Conservation (phyloP, 92 coral and sea anemone genomes). For the Phenganax stokvisi region DNA sequence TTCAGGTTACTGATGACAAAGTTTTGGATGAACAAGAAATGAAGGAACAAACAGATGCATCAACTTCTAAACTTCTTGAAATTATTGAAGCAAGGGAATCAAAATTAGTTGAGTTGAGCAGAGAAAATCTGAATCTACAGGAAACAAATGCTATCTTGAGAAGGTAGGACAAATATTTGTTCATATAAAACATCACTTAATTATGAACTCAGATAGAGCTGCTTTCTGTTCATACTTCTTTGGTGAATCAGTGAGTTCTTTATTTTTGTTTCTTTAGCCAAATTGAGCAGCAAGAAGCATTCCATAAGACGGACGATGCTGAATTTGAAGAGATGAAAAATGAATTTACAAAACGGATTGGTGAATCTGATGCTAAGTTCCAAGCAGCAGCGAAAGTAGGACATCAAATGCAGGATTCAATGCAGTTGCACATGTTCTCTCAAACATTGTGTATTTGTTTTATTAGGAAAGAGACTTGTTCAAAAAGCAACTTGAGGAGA, state of each 20-base stretch:
- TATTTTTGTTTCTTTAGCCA: slow-evolving; percentile 53
- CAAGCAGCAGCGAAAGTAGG: slow-evolving; percentile 75
- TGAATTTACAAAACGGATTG: slow-evolving; percentile 78
- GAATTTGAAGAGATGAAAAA: slow-evolving; percentile 76
- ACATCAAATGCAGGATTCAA: neutral
- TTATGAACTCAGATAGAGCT: too few species aligned
- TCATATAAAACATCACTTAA: too few species aligned
- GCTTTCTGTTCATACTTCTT: neutral
- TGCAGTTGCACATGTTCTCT: neutral
- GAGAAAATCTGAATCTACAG: slow-evolving; percentile 78
- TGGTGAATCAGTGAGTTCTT: neutral
- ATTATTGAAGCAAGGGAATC: slow-evolving; percentile 79
- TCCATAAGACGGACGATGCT: slow-evolving; percentile 67
- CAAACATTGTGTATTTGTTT: neutral
- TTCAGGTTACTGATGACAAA: neutral
- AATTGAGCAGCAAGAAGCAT: slow-evolving; percentile 66
- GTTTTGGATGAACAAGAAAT: slow-evolving; percentile 8
- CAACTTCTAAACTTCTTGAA: slow-evolving; percentile 41
- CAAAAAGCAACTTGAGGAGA: slow-evolving; percentile 68
- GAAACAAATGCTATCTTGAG: slow-evolving; percentile 75
- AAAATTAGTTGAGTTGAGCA: slow-evolving; percentile 74
- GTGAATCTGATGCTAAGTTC: slow-evolving; percentile 68
- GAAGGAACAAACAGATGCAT: neutral
- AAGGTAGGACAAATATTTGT: slow-evolving; percentile 43
- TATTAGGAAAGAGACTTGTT: slow-evolving; percentile 80